Percentiles rank a stretch among this genome's conserved stretches.
phyloP scores from a whole-genome alignment of 2,113 vertebrate species.

The Ceyx cyanopectus region DNA sequence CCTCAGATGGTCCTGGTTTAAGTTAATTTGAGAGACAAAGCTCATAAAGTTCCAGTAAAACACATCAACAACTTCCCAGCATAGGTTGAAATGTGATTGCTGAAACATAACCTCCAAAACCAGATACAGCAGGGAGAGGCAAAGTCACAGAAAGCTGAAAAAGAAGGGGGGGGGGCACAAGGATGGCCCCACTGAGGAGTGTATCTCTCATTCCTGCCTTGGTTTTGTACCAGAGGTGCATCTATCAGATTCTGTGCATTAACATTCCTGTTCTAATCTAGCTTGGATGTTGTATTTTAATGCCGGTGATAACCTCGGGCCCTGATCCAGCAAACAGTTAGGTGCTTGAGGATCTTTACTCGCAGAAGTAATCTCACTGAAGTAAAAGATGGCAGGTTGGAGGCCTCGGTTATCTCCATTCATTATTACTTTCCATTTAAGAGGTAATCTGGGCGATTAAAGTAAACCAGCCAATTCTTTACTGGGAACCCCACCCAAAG shows the following conservation, averaged over 20 bases:
- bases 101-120: conserved; percentile 56
- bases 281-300: conserved; percentile 49
- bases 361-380: conserved; percentile 52
- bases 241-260: conserved; percentile 63
- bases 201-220: conserved; percentile 36
- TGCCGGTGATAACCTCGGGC: conserved; percentile 50
- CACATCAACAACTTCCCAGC: conserved; percentile 65
- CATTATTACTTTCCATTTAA: conserved; percentile 67
- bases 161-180: conserved; percentile 10
- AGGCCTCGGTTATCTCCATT: conserved; percentile 51
- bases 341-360: conserved; percentile 19
- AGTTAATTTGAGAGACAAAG: conserved; percentile 74
- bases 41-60: conserved; percentile 70
- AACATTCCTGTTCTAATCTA: conserved; percentile 66
- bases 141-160: conserved; percentile 51
- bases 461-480: conserved; percentile 56
- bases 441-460: conserved; percentile 56
- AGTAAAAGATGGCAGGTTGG: conserved; percentile 63
- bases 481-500: conserved; percentile 40
- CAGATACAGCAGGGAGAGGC: conserved; percentile 39
- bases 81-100: conserved; percentile 44
- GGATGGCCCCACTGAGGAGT: conserved; percentile 1
- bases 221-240: neutral
- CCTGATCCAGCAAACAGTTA: conserved; percentile 9
- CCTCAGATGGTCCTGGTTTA: conserved; percentile 71